A percentile compares a stretch with the other conserved stretches of the same genome.
Conservation (phyloP, 2,888 invertebrate species). For the Zonitis immaculata region DNA sequence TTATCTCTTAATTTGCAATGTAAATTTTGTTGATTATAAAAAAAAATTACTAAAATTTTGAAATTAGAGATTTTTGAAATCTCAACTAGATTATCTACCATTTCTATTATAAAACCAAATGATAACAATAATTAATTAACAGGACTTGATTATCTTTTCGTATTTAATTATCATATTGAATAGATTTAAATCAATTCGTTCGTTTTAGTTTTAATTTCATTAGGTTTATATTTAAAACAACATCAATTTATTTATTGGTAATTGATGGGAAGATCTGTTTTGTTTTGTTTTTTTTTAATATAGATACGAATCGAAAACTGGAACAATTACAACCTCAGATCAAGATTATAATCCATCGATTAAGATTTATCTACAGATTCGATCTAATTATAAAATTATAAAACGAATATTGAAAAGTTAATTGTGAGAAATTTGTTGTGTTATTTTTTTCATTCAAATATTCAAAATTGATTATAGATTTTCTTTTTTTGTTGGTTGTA, state of each 20-base stretch:
- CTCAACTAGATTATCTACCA: too few relatives aligned
- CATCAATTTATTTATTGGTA: neutral
- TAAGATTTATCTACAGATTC: constrained; percentile 1
- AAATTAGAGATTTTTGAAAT: too few relatives aligned
- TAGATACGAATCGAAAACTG: constrained; percentile 4
- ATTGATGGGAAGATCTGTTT: neutral
- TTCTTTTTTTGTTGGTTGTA: neutral
- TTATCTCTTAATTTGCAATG: neutral
- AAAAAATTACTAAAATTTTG: too few relatives aligned
- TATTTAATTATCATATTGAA: constrained; percentile 1
- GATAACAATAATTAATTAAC: constrained; percentile 1
- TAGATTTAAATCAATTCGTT: neutral
- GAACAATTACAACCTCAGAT: constrained; percentile 3
- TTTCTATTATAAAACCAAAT: too few relatives aligned
- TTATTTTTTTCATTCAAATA: too few relatives aligned
- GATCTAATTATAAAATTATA: neutral
- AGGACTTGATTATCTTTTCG: neutral
- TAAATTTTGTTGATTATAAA: neutral
- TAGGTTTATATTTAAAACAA: neutral
- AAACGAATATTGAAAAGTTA: neutral
- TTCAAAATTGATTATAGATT: too few relatives aligned
- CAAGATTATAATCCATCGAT: neutral
- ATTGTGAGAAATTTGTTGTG: neutral
- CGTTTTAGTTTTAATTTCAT: neutral
- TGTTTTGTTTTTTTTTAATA: too few relatives aligned